Percentiles rank a stretch among this genome's conserved stretches.
These are phyloP conservation scores for Porites lobata DNA, from an alignment of 92 coral and sea anemone genomes.

Conservation along the genomic window DNA sequence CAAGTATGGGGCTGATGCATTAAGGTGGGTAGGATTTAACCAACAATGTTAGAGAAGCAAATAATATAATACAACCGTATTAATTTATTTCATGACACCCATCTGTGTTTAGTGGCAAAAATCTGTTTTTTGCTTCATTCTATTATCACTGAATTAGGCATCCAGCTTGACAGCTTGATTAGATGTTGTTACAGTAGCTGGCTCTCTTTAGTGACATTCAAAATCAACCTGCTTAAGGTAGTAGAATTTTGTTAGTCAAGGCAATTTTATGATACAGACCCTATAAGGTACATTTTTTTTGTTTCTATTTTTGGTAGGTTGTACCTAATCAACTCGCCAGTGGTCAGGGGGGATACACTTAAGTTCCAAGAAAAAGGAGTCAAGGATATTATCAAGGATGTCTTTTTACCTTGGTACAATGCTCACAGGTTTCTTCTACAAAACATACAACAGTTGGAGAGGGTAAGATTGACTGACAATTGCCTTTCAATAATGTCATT, in stretches of 20 bases:
- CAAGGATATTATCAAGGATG: conserved; percentile 97
- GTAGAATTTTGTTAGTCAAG: neutral
- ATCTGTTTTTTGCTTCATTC: too few relatives aligned
- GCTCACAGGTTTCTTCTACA: conserved; percentile 96
- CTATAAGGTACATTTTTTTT: neutral
- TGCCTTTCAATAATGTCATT: neutral
- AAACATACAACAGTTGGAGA: conserved; percentile 88
- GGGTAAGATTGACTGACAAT: conserved; percentile 60
- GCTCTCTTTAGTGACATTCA: too few relatives aligned
- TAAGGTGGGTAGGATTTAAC: conserved; percentile 68
- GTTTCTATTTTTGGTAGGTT: conserved; percentile 62
- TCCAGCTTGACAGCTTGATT: too few relatives aligned
- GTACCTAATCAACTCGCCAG: conserved; percentile 98
- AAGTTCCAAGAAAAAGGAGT: conserved; percentile 99
- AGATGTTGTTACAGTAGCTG: too few relatives aligned
- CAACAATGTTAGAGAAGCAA: too few relatives aligned
- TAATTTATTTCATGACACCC: too few relatives aligned
- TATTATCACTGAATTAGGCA: too few relatives aligned
- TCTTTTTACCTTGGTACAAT: conserved; percentile 98
- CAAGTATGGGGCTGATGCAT: conserved; percentile 95
- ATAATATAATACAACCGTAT: too few relatives aligned
- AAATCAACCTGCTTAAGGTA: too few relatives aligned
- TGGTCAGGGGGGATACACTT: conserved; percentile 96
- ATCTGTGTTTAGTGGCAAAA: too few relatives aligned
- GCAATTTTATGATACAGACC: neutral